These are phyloP conservation scores for Protophormia terraenovae DNA, from an alignment of 2,888 invertebrate genomes.

Conservation along the genomic window DNA sequence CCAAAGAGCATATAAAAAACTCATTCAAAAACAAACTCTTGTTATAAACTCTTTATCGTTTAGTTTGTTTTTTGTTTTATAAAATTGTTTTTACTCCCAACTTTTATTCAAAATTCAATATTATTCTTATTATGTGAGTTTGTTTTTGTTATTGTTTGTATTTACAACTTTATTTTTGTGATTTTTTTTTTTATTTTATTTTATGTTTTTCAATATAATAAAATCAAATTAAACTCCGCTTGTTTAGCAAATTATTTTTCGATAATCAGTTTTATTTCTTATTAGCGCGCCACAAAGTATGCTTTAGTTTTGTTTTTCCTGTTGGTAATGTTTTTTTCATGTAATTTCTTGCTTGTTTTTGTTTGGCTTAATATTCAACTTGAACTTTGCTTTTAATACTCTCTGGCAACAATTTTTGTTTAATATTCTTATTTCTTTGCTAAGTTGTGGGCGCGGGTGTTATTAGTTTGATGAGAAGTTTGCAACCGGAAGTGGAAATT, in stretches of 20 bases:
- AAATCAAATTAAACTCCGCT: conserved; percentile 63
- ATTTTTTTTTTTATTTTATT: conserved; percentile 3
- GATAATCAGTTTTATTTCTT: conserved; percentile 61
- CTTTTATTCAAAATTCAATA: conserved; percentile 46
- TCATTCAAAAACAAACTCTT: conserved; percentile 25
- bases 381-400: conserved; percentile 56
- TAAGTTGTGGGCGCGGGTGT: background rate
- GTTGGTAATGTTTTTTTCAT: conserved; percentile 10
- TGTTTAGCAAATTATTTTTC: conserved; percentile 65
- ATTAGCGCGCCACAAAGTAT: conserved; percentile 61
- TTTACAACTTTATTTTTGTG: conserved; percentile 20
- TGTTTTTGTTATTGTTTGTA: conserved; percentile 3
- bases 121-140: conserved; percentile 11
- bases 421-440: background rate
- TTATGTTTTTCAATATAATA: conserved; percentile 20
- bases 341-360: background rate
- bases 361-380: conserved; percentile 52
- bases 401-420: conserved; percentile 7
- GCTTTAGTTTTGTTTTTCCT: conserved; percentile 35
- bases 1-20: background rate
- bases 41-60: conserved; percentile 60
- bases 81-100: background rate
- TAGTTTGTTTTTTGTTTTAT: conserved; percentile 20
- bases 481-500: background rate
- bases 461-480: background rate